Percentiles rank a stretch among this genome's conserved stretches.
Evolutionary conservation across 2,888 invertebrate species (phyloP).

Genomic region (Carterocephalus palaemon): DNA sequence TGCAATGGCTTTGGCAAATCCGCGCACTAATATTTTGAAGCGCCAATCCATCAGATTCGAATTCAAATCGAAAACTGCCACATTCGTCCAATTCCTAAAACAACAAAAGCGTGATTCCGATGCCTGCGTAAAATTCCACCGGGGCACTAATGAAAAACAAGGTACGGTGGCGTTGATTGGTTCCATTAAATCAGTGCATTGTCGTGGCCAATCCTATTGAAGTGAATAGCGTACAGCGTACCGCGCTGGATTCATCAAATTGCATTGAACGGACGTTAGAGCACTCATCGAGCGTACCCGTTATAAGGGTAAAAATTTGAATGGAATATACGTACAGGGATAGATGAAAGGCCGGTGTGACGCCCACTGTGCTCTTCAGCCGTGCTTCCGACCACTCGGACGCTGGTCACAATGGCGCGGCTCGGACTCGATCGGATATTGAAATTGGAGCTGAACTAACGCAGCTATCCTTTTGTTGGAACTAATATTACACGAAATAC

Average conservation of each 20-base stretch:
- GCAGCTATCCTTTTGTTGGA: slow-evolving; percentile 38
- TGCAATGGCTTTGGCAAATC: too few species aligned
- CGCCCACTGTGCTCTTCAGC: slow-evolving; percentile 50
- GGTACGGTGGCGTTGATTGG: slow-evolving; percentile 40
- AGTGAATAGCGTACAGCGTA: slow-evolving; percentile 56
- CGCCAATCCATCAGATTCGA: slow-evolving; percentile 1
- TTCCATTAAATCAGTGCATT: slow-evolving; percentile 69
- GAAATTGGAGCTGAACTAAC: slow-evolving; percentile 64
- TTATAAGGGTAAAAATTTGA: slow-evolving; percentile 75
- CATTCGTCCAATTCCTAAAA: slow-evolving; percentile 7
- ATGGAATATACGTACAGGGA: slow-evolving; percentile 63
- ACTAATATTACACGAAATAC: slow-evolving; percentile 9
- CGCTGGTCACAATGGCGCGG: slow-evolving; percentile 60
- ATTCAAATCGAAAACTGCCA: slow-evolving; percentile 2
- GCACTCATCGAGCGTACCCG: slow-evolving; percentile 65
- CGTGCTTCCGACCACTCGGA: slow-evolving; percentile 68
- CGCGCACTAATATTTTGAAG: background rate
- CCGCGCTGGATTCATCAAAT: slow-evolving; percentile 72
- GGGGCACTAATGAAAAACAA: slow-evolving; percentile 34
- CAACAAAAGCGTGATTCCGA: slow-evolving; percentile 6
- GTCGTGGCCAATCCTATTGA: slow-evolving; percentile 68
- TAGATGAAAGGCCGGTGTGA: slow-evolving; percentile 50
- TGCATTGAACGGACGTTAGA: slow-evolving; percentile 73
- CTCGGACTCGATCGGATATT: slow-evolving; percentile 65
- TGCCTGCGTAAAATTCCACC: slow-evolving; percentile 17